Conservation (phyloP, 2,797 vertebrate genomes). For the Falco novaeseelandiae region DNA sequence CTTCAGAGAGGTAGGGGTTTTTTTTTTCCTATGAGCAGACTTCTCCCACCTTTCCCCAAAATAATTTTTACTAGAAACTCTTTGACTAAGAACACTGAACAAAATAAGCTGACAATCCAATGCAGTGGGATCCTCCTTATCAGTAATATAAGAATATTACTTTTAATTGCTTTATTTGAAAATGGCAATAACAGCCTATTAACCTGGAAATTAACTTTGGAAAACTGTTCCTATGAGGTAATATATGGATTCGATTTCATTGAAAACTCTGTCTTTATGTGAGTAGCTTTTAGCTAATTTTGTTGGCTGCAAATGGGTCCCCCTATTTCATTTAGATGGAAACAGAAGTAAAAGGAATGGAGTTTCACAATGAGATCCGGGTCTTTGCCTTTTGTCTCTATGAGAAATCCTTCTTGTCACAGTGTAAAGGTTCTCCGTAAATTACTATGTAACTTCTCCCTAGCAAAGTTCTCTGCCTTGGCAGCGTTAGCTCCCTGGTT, state of each 20-base stretch:
- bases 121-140: background rate
- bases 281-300: conserved; percentile 43
- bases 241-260: conserved; percentile 42
- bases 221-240: conserved; percentile 37
- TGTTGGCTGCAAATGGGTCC: background rate
- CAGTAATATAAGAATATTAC: conserved; percentile 49
- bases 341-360: conserved; percentile 32
- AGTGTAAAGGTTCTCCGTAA: background rate
- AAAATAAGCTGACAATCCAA: conserved; percentile 7
- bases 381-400: background rate
- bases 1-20: background rate
- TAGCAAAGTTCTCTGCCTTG: background rate
- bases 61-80: background rate
- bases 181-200: conserved; percentile 56
- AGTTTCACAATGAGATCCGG: conserved; percentile 4
- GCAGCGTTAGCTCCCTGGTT: background rate
- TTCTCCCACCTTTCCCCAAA: background rate
- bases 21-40: background rate
- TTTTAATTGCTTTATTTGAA: conserved; percentile 67
- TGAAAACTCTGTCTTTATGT: conserved; percentile 44
- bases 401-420: background rate
- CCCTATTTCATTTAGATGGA: conserved; percentile 59
- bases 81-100: background rate
- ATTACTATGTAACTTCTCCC: background rate
- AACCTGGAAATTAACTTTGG: conserved; percentile 54